Evolutionary conservation across 2,113 vertebrate species (phyloP).

Genomic region (Alectura lathami): DNA sequence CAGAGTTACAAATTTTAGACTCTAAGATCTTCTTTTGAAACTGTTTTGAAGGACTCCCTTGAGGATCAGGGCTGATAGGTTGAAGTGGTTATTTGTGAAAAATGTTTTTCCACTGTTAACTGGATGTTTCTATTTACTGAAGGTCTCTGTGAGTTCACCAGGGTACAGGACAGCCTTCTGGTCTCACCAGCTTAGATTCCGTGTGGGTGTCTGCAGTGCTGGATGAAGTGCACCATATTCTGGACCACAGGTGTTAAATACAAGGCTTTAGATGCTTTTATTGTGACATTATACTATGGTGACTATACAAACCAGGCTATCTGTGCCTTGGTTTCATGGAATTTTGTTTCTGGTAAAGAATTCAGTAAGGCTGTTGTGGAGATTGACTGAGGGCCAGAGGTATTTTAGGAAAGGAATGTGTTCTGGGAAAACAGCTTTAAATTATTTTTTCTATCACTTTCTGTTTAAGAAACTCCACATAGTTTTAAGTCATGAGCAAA

Average conservation of each 20-base stretch:
- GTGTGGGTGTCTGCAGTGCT: neutral
- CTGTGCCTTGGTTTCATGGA: neutral
- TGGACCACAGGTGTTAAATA: neutral
- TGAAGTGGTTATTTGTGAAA: constrained; percentile 11
- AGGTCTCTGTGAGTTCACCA: neutral
- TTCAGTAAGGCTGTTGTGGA: neutral
- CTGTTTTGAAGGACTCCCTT: neutral
- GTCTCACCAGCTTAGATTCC: neutral
- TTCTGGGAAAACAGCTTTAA: neutral
- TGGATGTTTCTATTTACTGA: neutral
- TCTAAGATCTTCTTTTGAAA: neutral
- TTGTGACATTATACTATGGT: neutral
- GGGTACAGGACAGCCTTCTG: neutral
- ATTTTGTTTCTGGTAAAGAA: neutral
- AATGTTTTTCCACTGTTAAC: neutral
- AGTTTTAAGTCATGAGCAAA: neutral
- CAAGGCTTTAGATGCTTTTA: neutral
- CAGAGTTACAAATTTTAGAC: constrained; percentile 15
- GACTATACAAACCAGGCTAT: neutral
- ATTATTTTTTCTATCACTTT: neutral
- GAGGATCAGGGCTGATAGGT: constrained; percentile 19
- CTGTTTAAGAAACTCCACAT: neutral
- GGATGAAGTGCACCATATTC: neutral
- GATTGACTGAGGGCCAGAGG: neutral
- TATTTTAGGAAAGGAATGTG: neutral